These are phyloP conservation scores for Corythornis leucogaster DNA, from an alignment of 2,797 vertebrate genomes.

Conservation along the genomic window DNA sequence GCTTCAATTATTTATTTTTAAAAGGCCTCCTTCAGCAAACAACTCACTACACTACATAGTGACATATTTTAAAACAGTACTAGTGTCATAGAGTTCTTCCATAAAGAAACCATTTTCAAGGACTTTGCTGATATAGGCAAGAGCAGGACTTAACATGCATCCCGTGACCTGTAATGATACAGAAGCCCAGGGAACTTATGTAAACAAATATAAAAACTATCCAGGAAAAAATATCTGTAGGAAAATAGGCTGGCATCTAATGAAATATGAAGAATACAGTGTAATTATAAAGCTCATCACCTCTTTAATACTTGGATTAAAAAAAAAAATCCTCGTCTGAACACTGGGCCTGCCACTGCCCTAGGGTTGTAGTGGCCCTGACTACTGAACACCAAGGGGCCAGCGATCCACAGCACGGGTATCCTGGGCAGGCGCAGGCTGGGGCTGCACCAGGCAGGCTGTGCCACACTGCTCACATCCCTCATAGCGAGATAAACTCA, in stretches of 20 bases:
- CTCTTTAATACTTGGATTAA: background rate
- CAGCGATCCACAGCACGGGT: background rate
- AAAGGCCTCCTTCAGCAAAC: background rate
- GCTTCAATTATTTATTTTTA: background rate
- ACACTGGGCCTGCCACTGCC: background rate
- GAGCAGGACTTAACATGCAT: background rate
- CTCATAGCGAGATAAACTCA: accelerated
- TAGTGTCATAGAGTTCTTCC: background rate
- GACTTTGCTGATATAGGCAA: background rate
- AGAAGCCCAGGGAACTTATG: background rate
- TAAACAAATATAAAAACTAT: background rate
- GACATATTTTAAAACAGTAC: background rate
- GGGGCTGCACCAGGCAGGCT: background rate
- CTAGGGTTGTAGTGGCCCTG: background rate
- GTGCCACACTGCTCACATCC: accelerated
- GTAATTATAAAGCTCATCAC: background rate
- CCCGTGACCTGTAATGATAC: background rate
- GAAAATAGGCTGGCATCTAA: background rate
- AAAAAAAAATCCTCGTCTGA: background rate
- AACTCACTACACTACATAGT: background rate
- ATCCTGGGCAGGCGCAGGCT: background rate
- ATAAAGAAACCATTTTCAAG: background rate
- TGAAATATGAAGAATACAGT: background rate
- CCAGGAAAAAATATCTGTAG: background rate
- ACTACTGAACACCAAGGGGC: accelerated